Evolutionary conservation across 2,888 invertebrate genomes (phyloP).

Genomic region (Leptarthrus brevirostris): DNA sequence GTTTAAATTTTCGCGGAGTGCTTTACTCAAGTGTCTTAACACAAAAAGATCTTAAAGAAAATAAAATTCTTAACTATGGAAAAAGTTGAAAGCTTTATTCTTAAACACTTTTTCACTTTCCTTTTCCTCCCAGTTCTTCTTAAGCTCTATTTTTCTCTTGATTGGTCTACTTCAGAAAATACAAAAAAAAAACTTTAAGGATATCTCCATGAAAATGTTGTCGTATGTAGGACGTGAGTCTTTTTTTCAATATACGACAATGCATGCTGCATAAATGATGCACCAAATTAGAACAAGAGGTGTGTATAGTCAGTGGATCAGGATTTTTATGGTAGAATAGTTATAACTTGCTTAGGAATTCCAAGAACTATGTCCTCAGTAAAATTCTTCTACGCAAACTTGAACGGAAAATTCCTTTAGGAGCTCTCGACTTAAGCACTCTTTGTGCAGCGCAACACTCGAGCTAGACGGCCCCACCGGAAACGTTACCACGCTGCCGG

Average conservation of each 20-base stretch:
- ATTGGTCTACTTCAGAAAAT: conserved; percentile 38
- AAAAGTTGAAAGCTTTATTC: conserved; percentile 31
- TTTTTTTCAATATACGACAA: conserved; percentile 43
- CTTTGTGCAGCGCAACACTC: conserved; percentile 35
- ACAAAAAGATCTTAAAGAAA: conserved; percentile 31
- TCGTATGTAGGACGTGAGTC: conserved; percentile 44
- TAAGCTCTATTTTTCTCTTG: conserved; percentile 30
- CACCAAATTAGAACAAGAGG: conserved; percentile 49
- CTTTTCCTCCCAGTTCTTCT: not conserved
- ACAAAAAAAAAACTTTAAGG: conserved; percentile 4
- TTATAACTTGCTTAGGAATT: conserved; percentile 5
- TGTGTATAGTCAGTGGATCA: conserved; percentile 27
- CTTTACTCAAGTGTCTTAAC: conserved; percentile 25
- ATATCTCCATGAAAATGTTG: conserved; percentile 16
- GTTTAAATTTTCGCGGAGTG: conserved; percentile 37
- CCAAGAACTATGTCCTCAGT: not conserved
- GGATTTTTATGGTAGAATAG: conserved; percentile 9
- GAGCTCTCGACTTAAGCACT: conserved; percentile 43
- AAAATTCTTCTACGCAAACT: conserved; percentile 40
- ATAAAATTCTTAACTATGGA: conserved; percentile 33
- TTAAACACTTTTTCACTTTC: conserved; percentile 30
- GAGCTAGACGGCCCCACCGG: conserved; percentile 26
- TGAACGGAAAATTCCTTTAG: conserved; percentile 45
- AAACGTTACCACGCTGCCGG: conserved; percentile 8
- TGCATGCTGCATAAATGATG: conserved; percentile 31